phyloP scores from a whole-genome alignment of 2,797 vertebrate species.

The Champsocephalus esox region DNA sequence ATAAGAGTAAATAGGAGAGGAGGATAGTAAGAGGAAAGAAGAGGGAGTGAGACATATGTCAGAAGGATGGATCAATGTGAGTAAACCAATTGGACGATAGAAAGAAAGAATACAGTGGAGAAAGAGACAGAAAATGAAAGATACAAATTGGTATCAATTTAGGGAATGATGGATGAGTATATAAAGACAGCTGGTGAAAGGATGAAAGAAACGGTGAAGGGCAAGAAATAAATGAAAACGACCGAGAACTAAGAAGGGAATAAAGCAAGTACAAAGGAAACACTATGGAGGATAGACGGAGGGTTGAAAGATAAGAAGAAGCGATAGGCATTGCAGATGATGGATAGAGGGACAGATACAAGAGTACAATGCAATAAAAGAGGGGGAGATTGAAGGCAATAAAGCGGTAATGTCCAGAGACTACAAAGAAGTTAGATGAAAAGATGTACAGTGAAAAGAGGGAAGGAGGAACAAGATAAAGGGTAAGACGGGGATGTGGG shows the following conservation, averaged over 20 bases:
- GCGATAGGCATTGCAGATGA: neutral
- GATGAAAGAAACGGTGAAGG: neutral
- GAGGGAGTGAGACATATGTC: neutral
- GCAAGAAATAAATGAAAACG: neutral
- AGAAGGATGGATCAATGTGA: neutral
- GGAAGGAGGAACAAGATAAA: neutral
- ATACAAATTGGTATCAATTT: neutral
- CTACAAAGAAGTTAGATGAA: constrained; percentile 1
- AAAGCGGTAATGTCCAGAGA: constrained; percentile 2
- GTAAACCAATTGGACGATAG: neutral
- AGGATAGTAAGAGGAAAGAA: neutral
- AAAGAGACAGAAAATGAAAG: neutral
- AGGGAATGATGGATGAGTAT: neutral
- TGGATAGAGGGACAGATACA: constrained; percentile 8
- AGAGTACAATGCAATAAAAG: constrained; percentile 20
- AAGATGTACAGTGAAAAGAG: neutral
- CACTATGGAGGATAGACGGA: neutral
- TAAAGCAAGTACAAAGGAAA: neutral
- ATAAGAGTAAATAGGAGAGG: neutral
- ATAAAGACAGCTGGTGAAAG: neutral
- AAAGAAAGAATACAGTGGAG: neutral
- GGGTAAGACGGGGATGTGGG: neutral
- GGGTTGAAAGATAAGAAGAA: neutral
- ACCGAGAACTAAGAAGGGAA: neutral
- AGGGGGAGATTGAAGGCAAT: neutral